Base-by-base conservation (phyloP, 2,797 vertebrate genomes). In the Sebastes cheni region DNA sequence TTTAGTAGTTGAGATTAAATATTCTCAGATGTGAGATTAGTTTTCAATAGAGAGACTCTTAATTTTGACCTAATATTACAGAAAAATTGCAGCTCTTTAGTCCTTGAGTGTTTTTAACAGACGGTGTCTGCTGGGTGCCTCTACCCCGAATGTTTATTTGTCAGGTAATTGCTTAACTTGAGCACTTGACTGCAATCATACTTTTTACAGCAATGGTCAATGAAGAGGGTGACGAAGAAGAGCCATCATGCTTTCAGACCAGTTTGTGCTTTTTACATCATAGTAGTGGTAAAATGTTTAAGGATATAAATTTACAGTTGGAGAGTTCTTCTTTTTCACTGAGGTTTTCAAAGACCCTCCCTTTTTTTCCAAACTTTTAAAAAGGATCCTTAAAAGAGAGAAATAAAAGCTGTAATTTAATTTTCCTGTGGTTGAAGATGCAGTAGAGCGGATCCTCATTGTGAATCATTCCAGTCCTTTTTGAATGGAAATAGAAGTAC, bases 191-290 rank as follows among this genome's bases (percentile, higher is more conserved):
- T 84, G 79, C 74, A 77, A 72, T 86, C 72, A n/a, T 68, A 75
- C 59, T 81, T 84, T 75, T 87, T 84, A 83, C 88, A 85, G 76
- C 74, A 81, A 36, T 25, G 58, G 84, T 86, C 72, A 70, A 39
- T 55, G 67, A 84, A 82, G 83, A 82, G 72, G 78, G 75, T 90
- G 81, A 79, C 74, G 65, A 91, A 86, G 90, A 92, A 82, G 88
- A 97, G 96, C 95, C 95, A 92, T 96, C 94, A 92, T 91, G 93
- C 95, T 95, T 94, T 95, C 94, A 91, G 90, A 93, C 93, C 93
- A 78, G 92, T 91, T 85, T 92, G 86, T 91, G 93, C 92, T 93
- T 90, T 84, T 69, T 79, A 83, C 93, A 92, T 92, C 11, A 64
- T 88, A 89, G 86, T 89, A 89, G 86, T 91, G 80, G 89, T 91